Evolutionary conservation across 2,888 invertebrate species (phyloP), one percentile per base, ranked within the genome.

Genomic region (Rutpela maculata): DNA sequence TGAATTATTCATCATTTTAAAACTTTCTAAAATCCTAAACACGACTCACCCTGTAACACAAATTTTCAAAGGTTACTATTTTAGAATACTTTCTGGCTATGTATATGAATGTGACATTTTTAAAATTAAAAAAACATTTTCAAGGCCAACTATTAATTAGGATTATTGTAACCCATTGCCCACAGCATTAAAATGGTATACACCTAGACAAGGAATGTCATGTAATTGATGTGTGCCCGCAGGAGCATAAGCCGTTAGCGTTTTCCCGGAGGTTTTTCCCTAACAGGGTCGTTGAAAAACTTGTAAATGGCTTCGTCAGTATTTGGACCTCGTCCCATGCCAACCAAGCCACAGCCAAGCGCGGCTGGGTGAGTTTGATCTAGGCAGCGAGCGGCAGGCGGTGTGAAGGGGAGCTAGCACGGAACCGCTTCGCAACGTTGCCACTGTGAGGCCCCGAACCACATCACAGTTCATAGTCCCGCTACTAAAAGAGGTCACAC

Each of bases 271-370:
- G 66, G 38, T 76, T 73, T 68, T 50, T 62, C 63, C 63, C 60
- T 22, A 31, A 35, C 38, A 70, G 59, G 72, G 56, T 10, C 43
- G 19, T 50, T 60, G 68, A 65, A 55, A 72, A 72, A 72, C 72
- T 62, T 62, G 71, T 38, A 50, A 63, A 72, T 63, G 59, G 63
- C 72, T 22, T 50, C 63, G 59, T 35, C 55, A 73, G 65, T 69
- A 78, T 78, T 80, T 81, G 79, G 81, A 80, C 78, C 60, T 74
- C 72, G 74, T 76, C 70, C 80, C 80, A 77, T 66, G 76, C 66
- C 78, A 79, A 67, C 56, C 74, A 62, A 55, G 56, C 43, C 55
- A 68, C 35, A 74, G 77, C 71, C 66, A 59, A n/a, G 26, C 62
- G 26, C 63, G 60, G 62, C 63, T 63, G 50, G 63, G 11, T 43